These are phyloP conservation scores for Synergus laeviventris DNA, from an alignment of 2,888 invertebrate species.

Conservation along the genomic window DNA sequence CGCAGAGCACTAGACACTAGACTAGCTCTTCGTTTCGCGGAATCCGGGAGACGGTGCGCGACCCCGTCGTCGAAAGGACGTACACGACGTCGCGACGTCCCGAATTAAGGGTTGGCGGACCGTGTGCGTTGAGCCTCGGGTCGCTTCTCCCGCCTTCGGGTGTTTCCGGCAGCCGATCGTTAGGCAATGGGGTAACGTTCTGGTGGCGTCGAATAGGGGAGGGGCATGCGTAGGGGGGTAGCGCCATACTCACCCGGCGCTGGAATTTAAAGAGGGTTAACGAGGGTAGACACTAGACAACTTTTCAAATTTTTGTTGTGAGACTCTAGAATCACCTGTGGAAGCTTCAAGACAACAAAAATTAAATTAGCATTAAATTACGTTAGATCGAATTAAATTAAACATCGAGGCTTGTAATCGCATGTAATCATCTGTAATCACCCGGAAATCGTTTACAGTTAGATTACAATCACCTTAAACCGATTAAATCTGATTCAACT, in stretches of 20 bases:
- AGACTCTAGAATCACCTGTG: slow-evolving; percentile 4
- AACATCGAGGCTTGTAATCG: neutral
- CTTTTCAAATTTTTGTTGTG: neutral
- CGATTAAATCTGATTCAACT: too few species aligned
- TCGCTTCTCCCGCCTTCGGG: slow-evolving; percentile 56
- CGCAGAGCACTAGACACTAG: neutral
- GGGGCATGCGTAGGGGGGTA: neutral
- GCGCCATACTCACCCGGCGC: slow-evolving; percentile 1
- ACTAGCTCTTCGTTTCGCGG: neutral
- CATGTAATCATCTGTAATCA: neutral
- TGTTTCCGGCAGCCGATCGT: slow-evolving; percentile 70
- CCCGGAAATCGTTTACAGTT: too few species aligned
- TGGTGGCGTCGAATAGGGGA: neutral
- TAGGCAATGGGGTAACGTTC: slow-evolving; percentile 54
- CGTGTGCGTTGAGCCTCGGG: slow-evolving; percentile 23
- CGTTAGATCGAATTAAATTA: neutral
- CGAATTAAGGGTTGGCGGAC: slow-evolving; percentile 33
- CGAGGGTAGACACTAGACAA: neutral
- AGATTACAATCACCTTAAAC: neutral
- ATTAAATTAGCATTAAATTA: too few species aligned
- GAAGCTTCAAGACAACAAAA: neutral
- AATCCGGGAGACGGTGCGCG: slow-evolving; percentile 19
- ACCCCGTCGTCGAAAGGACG: slow-evolving; percentile 37
- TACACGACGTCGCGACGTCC: slow-evolving; percentile 39
- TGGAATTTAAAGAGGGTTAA: slow-evolving; percentile 5